Evolutionary conservation across 1,140 invertebrate species (phyloP).

Genomic region (Drosophila quadrilineata): DNA sequence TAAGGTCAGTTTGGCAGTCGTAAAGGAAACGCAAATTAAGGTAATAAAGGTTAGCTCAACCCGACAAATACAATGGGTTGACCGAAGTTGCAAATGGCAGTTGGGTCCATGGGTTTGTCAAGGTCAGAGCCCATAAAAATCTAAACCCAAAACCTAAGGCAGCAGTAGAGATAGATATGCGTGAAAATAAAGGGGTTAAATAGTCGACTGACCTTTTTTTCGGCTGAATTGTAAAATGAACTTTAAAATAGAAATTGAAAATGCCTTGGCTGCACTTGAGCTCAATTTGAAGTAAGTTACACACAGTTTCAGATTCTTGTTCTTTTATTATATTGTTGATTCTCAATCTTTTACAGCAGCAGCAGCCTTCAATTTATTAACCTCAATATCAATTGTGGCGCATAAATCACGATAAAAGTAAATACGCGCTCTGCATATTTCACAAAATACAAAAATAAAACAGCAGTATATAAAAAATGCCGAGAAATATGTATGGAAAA

Average conservation of each 20-base stretch:
- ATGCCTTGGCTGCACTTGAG: constrained; percentile 67
- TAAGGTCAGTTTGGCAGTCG: too few species aligned
- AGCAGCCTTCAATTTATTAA: constrained; percentile 75
- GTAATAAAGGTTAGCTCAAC: constrained; percentile 33
- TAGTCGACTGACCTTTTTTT: constrained; percentile 52
- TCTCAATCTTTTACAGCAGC: too few species aligned
- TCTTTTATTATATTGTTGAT: constrained; percentile 31
- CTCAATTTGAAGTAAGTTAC: constrained; percentile 63
- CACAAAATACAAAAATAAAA: constrained; percentile 20
- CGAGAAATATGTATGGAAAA: too few species aligned
- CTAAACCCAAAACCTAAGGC: constrained; percentile 7
- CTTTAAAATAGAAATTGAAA: constrained; percentile 48
- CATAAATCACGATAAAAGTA: constrained; percentile 78
- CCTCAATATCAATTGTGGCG: constrained; percentile 76
- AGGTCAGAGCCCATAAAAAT: constrained; percentile 50
- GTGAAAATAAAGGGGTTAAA: constrained; percentile 61
- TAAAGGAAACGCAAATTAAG: too few species aligned
- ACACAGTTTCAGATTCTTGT: constrained; percentile 14
- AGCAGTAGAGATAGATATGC: background rate
- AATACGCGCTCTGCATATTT: constrained; percentile 72
- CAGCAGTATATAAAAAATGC: too few species aligned
- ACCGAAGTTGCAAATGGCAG: too few species aligned
- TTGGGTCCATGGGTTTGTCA: too few species aligned
- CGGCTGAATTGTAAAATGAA: constrained; percentile 35
- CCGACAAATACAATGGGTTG: too few species aligned